Percentiles rank a stretch among this genome's conserved stretches.
Conservation (phyloP, 2,888 invertebrate species). For the Druceiella hillmani region DNA sequence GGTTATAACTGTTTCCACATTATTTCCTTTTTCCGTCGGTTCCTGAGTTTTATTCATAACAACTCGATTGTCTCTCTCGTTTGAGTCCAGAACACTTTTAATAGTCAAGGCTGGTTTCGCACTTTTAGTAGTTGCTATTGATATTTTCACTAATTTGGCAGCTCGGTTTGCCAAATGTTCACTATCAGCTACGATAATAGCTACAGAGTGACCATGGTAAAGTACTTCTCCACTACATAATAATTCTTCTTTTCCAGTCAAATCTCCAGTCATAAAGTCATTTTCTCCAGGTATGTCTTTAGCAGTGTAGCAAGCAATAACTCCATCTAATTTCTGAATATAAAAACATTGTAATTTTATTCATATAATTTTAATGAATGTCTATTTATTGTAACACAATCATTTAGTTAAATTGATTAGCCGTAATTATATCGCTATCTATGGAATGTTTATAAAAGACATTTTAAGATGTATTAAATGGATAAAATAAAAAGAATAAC, state of each 20-base stretch:
- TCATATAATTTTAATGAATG: background rate
- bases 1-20: slow-evolving; percentile 46
- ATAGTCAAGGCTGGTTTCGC: slow-evolving; percentile 41
- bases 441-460: too few relatives aligned
- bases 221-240: slow-evolving; percentile 49
- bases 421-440: too few relatives aligned
- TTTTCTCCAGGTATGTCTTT: slow-evolving; percentile 70
- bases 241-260: slow-evolving; percentile 48
- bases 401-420: too few relatives aligned
- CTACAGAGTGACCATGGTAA: slow-evolving; percentile 71
- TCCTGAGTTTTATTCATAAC: slow-evolving; percentile 33
- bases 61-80: slow-evolving; percentile 38
- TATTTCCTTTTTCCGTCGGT: slow-evolving; percentile 35
- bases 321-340: slow-evolving; percentile 60
- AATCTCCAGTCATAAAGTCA: slow-evolving; percentile 40
- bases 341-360: slow-evolving; percentile 18
- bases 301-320: slow-evolving; percentile 57
- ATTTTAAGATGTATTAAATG: too few relatives aligned
- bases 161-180: slow-evolving; percentile 53
- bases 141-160: slow-evolving; percentile 48
- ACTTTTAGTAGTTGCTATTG: slow-evolving; percentile 40
- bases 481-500: too few relatives aligned
- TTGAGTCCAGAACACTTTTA: slow-evolving; percentile 45
- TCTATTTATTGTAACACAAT: background rate
- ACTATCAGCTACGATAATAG: slow-evolving; percentile 63